Conservation (phyloP, 2,797 vertebrate species). For the Myotis vivesi region DNA sequence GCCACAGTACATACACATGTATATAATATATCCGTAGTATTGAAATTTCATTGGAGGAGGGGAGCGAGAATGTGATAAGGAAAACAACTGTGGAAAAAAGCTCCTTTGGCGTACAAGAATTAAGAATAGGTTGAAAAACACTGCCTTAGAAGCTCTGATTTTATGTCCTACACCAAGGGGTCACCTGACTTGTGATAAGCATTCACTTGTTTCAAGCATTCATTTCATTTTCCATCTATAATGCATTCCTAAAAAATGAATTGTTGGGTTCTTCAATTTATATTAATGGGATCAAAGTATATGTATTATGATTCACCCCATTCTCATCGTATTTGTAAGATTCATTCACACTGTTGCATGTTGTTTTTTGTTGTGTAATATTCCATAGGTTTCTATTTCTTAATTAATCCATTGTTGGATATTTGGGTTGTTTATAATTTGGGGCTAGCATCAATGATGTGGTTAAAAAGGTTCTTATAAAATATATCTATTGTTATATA, state of each 20-base stretch:
- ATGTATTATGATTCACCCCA: neutral
- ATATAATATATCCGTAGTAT: neutral
- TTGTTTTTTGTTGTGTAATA: neutral
- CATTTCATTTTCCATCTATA: neutral
- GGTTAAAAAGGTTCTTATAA: slow-evolving; percentile 16
- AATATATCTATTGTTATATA: neutral
- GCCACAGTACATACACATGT: neutral
- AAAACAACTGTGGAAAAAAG: neutral
- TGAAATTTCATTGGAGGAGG: neutral
- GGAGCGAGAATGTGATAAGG: neutral
- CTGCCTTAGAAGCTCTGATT: neutral
- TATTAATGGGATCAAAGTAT: neutral
- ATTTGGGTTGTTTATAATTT: slow-evolving; percentile 13
- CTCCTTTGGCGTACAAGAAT: neutral
- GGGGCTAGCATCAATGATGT: neutral
- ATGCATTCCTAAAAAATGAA: slow-evolving; percentile 12
- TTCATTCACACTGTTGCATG: neutral
- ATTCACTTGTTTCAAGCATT: neutral
- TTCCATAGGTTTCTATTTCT: neutral
- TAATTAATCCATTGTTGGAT: neutral
- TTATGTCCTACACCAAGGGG: neutral
- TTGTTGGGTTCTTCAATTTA: neutral
- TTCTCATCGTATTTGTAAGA: slow-evolving; percentile 13
- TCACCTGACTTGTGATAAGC: neutral
- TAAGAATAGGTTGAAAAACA: slow-evolving; percentile 26